Evolutionary conservation across 2,888 invertebrate species (phyloP).

Genomic region (Helobdella robusta): DNA sequence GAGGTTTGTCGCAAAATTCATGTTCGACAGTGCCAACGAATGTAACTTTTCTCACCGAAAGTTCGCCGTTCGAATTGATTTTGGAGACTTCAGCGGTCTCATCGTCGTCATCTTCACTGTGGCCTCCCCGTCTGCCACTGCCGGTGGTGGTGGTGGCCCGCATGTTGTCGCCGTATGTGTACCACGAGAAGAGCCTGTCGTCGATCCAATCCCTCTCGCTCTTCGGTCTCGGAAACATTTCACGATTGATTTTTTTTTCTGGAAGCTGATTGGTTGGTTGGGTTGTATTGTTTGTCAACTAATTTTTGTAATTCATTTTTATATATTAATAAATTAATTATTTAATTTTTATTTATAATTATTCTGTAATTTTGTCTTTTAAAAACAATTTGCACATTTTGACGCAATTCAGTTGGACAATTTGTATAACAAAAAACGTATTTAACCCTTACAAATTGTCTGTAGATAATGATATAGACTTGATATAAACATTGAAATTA

Average conservation of each 20-base stretch:
- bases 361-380: too few relatives aligned
- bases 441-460: too few relatives aligned
- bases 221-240: not conserved
- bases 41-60: not conserved
- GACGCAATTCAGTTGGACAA: too few relatives aligned
- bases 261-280: not conserved
- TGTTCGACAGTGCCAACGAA: not conserved
- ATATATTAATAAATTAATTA: too few relatives aligned
- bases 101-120: not conserved
- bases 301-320: too few relatives aligned
- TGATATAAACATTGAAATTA: too few relatives aligned
- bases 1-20: not conserved
- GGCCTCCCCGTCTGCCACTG: not conserved
- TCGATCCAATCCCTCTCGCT: conserved; percentile 1
- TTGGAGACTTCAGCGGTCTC: not conserved
- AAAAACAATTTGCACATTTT: too few relatives aligned
- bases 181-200: conserved; percentile 13
- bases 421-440: too few relatives aligned
- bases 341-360: too few relatives aligned
- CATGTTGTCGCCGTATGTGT: conserved; percentile 9
- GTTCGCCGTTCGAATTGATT: conserved; percentile 4
- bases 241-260: not conserved
- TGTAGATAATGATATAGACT: too few relatives aligned
- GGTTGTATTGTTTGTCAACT: too few relatives aligned
- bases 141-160: too few relatives aligned